Evolutionary conservation across 2,113 vertebrate species (phyloP), one percentile per base, ranked within the genome.

Genomic region (Carettochelys insculpta): DNA sequence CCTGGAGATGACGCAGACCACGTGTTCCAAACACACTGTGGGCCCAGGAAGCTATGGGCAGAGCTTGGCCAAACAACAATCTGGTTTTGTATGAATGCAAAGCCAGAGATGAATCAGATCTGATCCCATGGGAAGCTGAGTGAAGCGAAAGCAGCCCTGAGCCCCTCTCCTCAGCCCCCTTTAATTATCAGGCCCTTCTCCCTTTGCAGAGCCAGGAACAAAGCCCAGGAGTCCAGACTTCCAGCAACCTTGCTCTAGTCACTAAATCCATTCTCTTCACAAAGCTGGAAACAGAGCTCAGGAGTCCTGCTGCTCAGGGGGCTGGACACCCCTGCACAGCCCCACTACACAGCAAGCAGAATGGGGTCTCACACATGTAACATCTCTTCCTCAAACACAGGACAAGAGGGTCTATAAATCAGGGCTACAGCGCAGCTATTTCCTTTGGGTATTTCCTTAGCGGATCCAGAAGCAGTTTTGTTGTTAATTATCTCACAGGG

Each of bases 401-500:
- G 19, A 85, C 45, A 80, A 79, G 86, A 61, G 81, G 51, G 51
- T 0, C 19, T 2, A 1, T 43, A 71, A 83, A 48, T 43, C 38
- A 27, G 22, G 48, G 61, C 34, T 58, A 27, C 5, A 83, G 41
- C 4, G 5, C 29, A 2, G 1, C 43, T 61, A 85, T 31, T 81
- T 78, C 1, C 0, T 8, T 27, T 51, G 52, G 75, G 8, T 24
- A 24, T 71, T n/a, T n/a, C n/a, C 43, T 27, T 13, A 24, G 27
- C 19, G 48, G 80, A 80, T 87, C 53, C 38, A 3, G 82, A 34
- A 88, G 82, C 65, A 71, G 53, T 83, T 80, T 45, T 87, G 83
- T 53, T 52, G 47, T 71, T 41, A 77, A 51, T 68, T 61, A 89
- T 51, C 88, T 89, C 84, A 25, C 52, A 85, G n/a, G 65, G 88